These are phyloP conservation scores for Schizothorax lantsangensis DNA, from an alignment of 2,797 vertebrate species.

Conservation along the genomic window DNA sequence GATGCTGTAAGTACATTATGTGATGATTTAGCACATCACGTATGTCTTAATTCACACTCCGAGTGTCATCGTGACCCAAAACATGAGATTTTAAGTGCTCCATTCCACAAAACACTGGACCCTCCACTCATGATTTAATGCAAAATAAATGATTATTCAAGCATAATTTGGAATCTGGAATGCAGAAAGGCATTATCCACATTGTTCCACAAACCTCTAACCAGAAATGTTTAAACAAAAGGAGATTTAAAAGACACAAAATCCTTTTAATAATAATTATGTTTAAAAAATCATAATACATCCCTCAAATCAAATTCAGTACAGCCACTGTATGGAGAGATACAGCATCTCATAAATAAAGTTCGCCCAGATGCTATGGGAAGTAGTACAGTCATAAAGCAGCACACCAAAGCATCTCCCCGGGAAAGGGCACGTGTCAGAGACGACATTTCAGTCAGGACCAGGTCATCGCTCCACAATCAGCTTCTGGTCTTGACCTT, in stretches of 20 bases:
- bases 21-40: background rate
- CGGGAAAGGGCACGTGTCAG: background rate
- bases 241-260: constrained; percentile 64
- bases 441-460: constrained; percentile 8
- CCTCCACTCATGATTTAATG: constrained; percentile 38
- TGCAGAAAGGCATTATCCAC: constrained; percentile 69
- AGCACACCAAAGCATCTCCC: constrained; percentile 60
- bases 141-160: constrained; percentile 73
- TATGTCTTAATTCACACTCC: background rate
- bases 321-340: constrained; percentile 49
- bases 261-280: background rate
- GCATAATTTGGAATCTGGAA: constrained; percentile 74
- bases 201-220: constrained; percentile 65
- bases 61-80: background rate
- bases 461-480: background rate
- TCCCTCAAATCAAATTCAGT: constrained; percentile 58
- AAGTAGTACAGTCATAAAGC: constrained; percentile 63
- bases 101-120: constrained; percentile 68
- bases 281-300: constrained; percentile 10
- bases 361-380: constrained; percentile 62
- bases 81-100: constrained; percentile 24
- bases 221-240: constrained; percentile 73
- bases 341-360: constrained; percentile 62
- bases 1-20: background rate
- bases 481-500: background rate